These are phyloP conservation scores for Geophilus truncorum DNA, from an alignment of 2,888 invertebrate species.

Conservation along the genomic window DNA sequence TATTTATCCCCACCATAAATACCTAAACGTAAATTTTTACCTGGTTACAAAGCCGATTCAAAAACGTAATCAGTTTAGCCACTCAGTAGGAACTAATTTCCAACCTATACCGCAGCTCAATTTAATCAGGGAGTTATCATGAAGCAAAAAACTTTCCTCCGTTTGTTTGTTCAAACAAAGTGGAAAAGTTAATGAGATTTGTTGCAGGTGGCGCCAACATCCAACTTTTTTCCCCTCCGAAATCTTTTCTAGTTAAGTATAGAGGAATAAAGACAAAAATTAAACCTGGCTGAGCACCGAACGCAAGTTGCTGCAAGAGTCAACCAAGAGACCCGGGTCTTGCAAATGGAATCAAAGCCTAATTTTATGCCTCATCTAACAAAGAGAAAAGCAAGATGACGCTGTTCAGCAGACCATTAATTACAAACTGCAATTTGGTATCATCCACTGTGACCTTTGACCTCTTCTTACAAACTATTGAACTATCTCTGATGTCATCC, in stretches of 20 bases:
- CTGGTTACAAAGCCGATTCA: background rate
- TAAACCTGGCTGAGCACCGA: background rate
- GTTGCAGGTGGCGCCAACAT: constrained; percentile 25
- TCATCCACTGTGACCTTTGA: background rate
- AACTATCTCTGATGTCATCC: constrained; percentile 25
- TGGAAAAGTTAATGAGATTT: constrained; percentile 13
- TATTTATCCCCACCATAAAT: too few relatives aligned
- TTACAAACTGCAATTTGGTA: background rate
- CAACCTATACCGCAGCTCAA: background rate
- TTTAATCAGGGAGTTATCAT: background rate
- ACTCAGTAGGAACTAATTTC: background rate
- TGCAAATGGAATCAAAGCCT: background rate
- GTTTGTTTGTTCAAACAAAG: constrained; percentile 17
- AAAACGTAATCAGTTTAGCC: background rate
- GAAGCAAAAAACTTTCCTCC: background rate
- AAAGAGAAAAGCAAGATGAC: background rate
- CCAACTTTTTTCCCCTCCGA: background rate
- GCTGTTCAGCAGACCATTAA: background rate
- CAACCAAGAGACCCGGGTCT: background rate
- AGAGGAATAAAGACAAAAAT: background rate
- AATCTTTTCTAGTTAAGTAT: background rate
- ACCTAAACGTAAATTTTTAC: too few relatives aligned
- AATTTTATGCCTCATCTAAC: background rate
- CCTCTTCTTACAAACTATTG: background rate
- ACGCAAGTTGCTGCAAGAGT: background rate